Conservation (phyloP, 2,888 invertebrate species). For the Protophormia terraenovae region DNA sequence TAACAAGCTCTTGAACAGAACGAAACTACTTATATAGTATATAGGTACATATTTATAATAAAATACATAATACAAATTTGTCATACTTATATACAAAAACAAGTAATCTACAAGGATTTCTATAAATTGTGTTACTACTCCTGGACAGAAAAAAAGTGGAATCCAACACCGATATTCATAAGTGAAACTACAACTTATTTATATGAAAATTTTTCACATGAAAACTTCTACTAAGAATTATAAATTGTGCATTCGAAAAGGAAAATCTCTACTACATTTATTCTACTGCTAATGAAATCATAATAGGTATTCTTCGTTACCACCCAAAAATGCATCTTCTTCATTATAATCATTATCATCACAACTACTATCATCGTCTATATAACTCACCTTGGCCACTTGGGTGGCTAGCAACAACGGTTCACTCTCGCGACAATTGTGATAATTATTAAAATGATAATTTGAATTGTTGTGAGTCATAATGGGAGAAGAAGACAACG, state of each 20-base stretch:
- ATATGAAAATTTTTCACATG: not conserved
- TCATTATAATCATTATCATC: conserved; percentile 70
- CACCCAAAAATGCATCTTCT: conserved; percentile 70
- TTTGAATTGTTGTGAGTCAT: conserved; percentile 72
- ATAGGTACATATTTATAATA: too few relatives aligned
- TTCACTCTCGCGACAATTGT: conserved; percentile 81
- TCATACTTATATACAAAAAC: not conserved
- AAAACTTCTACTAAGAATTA: not conserved
- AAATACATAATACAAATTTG: not conserved
- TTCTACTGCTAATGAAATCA: conserved; percentile 35
- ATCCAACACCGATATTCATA: not conserved
- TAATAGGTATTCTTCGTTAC: conserved; percentile 75
- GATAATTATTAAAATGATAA: conserved; percentile 77
- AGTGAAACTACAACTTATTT: not conserved
- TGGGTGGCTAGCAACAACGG: conserved; percentile 81
- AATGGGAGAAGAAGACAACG: conserved; percentile 68
- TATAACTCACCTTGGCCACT: conserved; percentile 80
- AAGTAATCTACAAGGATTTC: not conserved
- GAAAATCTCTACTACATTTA: not conserved
- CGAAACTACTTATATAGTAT: too few relatives aligned
- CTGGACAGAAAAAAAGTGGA: not conserved
- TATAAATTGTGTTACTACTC: not conserved
- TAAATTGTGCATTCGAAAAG: not conserved
- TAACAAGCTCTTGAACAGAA: too few relatives aligned
- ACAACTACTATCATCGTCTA: conserved; percentile 64